Conservation (phyloP, 2,797 vertebrate genomes). For the Falco concolor region DNA sequence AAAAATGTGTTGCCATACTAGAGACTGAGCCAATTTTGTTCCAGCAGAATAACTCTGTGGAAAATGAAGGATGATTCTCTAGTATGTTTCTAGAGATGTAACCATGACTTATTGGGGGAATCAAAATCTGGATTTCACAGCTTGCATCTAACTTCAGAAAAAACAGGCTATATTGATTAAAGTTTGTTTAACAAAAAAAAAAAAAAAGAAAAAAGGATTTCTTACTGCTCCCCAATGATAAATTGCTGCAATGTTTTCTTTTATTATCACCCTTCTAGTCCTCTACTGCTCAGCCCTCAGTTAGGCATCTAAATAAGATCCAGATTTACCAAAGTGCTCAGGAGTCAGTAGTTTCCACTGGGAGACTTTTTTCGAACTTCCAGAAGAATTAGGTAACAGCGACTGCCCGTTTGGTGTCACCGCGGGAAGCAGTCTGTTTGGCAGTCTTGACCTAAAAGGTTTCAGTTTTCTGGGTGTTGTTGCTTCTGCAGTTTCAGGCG, state of each 20-base stretch:
- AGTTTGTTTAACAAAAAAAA: background rate
- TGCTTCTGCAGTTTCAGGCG: slow-evolving; percentile 11
- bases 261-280: slow-evolving; percentile 46
- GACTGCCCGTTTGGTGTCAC: background rate
- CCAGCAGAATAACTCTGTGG: background rate
- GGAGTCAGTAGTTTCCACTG: background rate
- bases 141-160: accelerated
- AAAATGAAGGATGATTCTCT: background rate
- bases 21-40: background rate
- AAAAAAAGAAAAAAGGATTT: background rate
- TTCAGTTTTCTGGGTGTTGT: slow-evolving; percentile 53
- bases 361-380: slow-evolving; percentile 23
- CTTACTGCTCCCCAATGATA: background rate
- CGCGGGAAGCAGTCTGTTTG: background rate
- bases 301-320: slow-evolving; percentile 56
- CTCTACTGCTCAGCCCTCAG: background rate
- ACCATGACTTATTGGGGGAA: background rate
- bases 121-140: background rate
- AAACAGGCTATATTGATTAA: background rate
- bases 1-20: background rate
- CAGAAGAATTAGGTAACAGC: slow-evolving; percentile 44
- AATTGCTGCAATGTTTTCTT: slow-evolving; percentile 34
- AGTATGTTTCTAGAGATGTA: background rate
- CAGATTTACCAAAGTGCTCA: slow-evolving; percentile 49
- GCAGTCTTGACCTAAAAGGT: slow-evolving; percentile 14